A percentile compares a stretch with the other conserved stretches of the same genome.
phyloP scores from a whole-genome alignment of 2,888 invertebrate genomes.

The Melitaea athalia region DNA sequence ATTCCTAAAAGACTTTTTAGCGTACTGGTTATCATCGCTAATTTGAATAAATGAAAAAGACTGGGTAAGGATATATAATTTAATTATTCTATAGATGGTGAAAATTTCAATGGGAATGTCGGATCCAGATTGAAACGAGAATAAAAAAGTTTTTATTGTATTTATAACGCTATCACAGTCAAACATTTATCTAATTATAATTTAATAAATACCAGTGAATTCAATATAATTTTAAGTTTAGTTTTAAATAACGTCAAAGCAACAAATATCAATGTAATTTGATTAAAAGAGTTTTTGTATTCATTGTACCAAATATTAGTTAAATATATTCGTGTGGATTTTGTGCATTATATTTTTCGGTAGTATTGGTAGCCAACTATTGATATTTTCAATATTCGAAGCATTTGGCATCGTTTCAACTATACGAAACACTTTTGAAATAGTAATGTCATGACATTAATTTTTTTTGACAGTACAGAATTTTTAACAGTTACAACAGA shows the following conservation, averaged over 20 bases:
- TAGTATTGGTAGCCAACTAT: conserved; percentile 22
- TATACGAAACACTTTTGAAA: conserved; percentile 19
- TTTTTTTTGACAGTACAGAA: conserved; percentile 3
- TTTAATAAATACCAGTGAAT: no score
- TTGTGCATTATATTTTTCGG: conserved; percentile 19
- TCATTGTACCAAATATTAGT: conserved; percentile 4
- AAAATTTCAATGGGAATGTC: conserved; percentile 19
- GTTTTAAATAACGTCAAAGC: not conserved
- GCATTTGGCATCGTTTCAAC: conserved; percentile 35
- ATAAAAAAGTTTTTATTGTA: no score
- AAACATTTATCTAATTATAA: no score
- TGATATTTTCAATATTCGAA: conserved; percentile 36
- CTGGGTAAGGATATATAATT: conserved; percentile 69
- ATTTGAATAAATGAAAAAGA: conserved; percentile 59
- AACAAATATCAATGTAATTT: not conserved
- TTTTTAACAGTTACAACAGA: not conserved
- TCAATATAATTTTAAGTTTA: no score
- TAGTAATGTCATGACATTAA: conserved; percentile 16
- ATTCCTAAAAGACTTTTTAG: conserved; percentile 20
- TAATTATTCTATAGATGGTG: conserved; percentile 49
- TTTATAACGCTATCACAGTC: no score
- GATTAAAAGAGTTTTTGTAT: conserved; percentile 8
- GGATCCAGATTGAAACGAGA: not conserved
- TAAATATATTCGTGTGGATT: conserved; percentile 10
- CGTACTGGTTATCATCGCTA: conserved; percentile 29